phyloP scores from a whole-genome alignment of 2,797 vertebrate species.

The Crocodylus rhombifer region DNA sequence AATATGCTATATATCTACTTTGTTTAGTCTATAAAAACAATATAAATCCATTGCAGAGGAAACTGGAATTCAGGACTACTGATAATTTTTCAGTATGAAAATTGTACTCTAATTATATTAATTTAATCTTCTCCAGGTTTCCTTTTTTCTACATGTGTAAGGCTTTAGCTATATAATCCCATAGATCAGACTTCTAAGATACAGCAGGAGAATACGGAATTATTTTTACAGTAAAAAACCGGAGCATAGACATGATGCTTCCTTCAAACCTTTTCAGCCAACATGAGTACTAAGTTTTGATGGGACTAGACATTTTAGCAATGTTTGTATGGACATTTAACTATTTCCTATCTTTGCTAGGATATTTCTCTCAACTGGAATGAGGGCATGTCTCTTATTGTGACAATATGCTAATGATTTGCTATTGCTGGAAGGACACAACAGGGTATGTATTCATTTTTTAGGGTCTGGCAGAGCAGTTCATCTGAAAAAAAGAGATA shows the following conservation, averaged over 20 bases:
- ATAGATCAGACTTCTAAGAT: constrained; percentile 17
- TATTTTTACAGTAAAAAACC: background rate
- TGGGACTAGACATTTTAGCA: background rate
- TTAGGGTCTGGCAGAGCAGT: background rate
- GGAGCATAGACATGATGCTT: background rate
- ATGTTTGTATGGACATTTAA: background rate
- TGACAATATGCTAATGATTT: background rate
- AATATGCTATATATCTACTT: too few relatives aligned
- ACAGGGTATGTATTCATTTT: background rate
- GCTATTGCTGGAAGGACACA: background rate
- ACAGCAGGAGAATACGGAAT: background rate
- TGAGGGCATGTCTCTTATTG: background rate
- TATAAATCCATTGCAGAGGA: background rate
- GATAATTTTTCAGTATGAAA: background rate
- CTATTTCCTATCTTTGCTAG: background rate
- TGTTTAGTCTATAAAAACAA: too few relatives aligned
- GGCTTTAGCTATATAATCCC: background rate
- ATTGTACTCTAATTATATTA: background rate
- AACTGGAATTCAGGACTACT: background rate
- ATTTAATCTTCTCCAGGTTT: constrained; percentile 8
- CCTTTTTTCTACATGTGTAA: background rate
- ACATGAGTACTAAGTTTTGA: background rate
- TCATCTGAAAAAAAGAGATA: background rate
- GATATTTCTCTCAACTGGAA: background rate
- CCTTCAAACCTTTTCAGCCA: constrained; percentile 6